These are phyloP conservation scores for Tipula unca DNA, from an alignment of 2,888 invertebrate species.

Conservation along the genomic window DNA sequence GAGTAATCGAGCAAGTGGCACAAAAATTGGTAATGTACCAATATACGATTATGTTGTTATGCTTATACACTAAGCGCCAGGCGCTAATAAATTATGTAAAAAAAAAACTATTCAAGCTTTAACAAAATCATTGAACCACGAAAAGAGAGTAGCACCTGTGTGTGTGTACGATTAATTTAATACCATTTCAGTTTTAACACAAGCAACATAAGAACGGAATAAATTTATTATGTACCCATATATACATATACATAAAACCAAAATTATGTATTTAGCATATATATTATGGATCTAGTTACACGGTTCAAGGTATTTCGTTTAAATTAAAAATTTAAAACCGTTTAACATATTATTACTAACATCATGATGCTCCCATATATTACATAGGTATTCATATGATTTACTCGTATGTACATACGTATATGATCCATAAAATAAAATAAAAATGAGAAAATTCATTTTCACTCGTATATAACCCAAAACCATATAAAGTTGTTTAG, in stretches of 20 bases:
- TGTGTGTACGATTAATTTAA: too few relatives aligned
- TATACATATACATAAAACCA: too few relatives aligned
- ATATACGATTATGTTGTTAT: too few relatives aligned
- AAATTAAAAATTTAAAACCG: constrained; percentile 8
- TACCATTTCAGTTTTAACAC: background rate
- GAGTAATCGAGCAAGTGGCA: too few relatives aligned
- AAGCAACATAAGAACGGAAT: background rate
- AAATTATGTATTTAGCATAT: background rate
- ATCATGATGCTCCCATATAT: background rate
- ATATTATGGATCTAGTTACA: too few relatives aligned
- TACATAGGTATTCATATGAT: background rate
- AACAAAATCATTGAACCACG: background rate
- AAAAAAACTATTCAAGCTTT: too few relatives aligned
- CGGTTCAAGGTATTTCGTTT: background rate
- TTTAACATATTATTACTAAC: background rate
- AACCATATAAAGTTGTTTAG: background rate
- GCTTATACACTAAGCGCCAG: too few relatives aligned
- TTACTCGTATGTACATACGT: background rate
- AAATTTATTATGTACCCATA: background rate
- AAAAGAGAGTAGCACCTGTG: background rate
- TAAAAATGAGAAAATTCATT: background rate
- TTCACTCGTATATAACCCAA: background rate
- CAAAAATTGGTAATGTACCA: too few relatives aligned
- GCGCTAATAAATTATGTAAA: too few relatives aligned
- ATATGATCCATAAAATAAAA: background rate